Evolutionary conservation across 2,888 invertebrate genomes (phyloP).

Genomic region (Onchidella celtica): DNA sequence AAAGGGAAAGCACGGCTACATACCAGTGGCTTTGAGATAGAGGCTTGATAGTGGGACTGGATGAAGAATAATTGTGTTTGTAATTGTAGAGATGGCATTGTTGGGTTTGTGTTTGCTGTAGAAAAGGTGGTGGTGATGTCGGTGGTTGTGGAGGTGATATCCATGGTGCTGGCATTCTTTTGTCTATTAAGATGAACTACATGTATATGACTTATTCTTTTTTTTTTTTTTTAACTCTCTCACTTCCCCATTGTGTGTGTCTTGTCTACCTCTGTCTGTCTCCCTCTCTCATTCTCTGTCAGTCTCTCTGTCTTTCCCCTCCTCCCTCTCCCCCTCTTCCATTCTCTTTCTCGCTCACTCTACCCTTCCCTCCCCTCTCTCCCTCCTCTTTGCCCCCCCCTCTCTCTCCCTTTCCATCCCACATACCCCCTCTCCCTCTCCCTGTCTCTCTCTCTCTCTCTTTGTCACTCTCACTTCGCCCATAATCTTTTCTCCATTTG

Average conservation of each 20-base stretch:
- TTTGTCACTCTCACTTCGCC: not conserved
- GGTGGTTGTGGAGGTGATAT: too few relatives aligned
- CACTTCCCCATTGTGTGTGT: not conserved
- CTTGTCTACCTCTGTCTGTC: conserved; percentile 25
- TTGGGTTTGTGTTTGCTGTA: too few relatives aligned
- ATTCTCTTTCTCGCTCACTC: not conserved
- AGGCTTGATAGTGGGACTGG: too few relatives aligned
- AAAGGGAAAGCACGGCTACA: too few relatives aligned
- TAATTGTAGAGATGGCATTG: too few relatives aligned
- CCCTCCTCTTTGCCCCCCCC: conserved; percentile 12
- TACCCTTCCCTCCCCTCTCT: not conserved
- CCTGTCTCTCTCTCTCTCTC: conserved; percentile 3
- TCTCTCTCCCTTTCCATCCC: conserved; percentile 33
- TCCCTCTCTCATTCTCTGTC: not conserved
- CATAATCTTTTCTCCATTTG: not conserved
- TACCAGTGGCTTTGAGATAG: too few relatives aligned
- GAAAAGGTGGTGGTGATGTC: too few relatives aligned
- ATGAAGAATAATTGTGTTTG: too few relatives aligned
- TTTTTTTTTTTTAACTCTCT: not conserved
- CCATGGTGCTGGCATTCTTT: too few relatives aligned
- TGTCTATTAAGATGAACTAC: too few relatives aligned
- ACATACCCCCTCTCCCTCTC: conserved; percentile 3
- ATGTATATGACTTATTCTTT: too few relatives aligned
- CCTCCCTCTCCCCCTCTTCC: not conserved
- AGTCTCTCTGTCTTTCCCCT: not conserved